phyloP scores from a whole-genome alignment of 1,140 invertebrate species.

The Drosophila mayri region DNA sequence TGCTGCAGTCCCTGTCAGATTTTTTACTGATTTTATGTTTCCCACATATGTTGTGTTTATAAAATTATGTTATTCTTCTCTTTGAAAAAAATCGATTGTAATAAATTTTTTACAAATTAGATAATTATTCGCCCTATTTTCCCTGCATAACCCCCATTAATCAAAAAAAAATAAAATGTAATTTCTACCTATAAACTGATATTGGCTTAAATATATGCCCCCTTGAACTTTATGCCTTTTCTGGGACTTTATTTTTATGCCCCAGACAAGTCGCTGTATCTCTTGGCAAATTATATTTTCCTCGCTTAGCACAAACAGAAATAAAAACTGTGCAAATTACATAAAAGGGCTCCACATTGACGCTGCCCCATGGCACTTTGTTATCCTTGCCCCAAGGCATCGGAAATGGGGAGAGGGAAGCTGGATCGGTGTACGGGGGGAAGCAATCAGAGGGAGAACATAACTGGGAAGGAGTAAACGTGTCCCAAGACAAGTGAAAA shows the following conservation, averaged over 20 bases:
- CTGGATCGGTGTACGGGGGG: not conserved
- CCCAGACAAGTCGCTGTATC: slow-evolving; percentile 41
- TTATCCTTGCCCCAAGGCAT: slow-evolving; percentile 52
- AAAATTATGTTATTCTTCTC: too few relatives aligned
- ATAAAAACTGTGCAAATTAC: slow-evolving; percentile 79
- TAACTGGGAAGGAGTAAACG: slow-evolving; percentile 47
- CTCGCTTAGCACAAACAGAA: slow-evolving; percentile 48
- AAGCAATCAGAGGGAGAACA: slow-evolving; percentile 52
- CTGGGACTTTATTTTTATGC: slow-evolving; percentile 30
- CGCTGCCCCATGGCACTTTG: slow-evolving; percentile 69
- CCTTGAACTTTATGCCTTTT: slow-evolving; percentile 46
- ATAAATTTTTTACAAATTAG: not conserved
- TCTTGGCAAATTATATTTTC: slow-evolving; percentile 39
- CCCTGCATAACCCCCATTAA: not conserved
- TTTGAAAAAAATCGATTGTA: too few relatives aligned
- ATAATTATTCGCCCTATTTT: not conserved
- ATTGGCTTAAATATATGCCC: slow-evolving; percentile 12
- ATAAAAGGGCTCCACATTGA: slow-evolving; percentile 81
- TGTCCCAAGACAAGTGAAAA: slow-evolving; percentile 62
- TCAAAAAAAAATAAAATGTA: not conserved
- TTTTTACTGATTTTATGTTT: not conserved
- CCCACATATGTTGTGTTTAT: not conserved
- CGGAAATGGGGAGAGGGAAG: not conserved
- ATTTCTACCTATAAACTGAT: slow-evolving; percentile 12
- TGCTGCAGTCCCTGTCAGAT: not conserved